Percentiles rank a stretch among this genome's conserved stretches.
Evolutionary conservation across 2,888 invertebrate species (phyloP).

Genomic region (Panorpa germanica): DNA sequence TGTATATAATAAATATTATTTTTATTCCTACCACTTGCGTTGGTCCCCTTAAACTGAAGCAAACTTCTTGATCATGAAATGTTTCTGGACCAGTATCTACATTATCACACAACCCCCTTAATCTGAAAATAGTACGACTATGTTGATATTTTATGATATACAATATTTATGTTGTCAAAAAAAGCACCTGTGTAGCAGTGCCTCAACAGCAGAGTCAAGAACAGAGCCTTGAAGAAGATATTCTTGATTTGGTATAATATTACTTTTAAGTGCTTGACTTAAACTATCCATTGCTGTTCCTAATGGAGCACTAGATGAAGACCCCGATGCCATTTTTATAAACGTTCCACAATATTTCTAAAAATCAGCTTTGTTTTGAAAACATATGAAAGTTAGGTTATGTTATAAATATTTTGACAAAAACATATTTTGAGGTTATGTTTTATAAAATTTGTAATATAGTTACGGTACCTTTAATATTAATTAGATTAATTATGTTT

Average conservation of each 20-base stretch:
- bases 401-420: too few species aligned
- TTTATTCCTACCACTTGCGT: conserved; percentile 28
- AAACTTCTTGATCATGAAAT: conserved; percentile 88
- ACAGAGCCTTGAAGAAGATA: conserved; percentile 88
- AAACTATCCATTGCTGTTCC: conserved; percentile 59
- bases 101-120: conserved; percentile 85
- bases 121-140: conserved; percentile 16
- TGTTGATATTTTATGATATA: neutral
- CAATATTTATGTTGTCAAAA: neutral
- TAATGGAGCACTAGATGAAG: too few species aligned
- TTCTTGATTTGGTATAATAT: conserved; percentile 85
- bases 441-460: too few species aligned
- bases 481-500: too few species aligned
- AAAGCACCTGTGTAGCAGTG: conserved; percentile 53
- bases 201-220: conserved; percentile 77
- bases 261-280: conserved; percentile 59
- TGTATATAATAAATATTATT: neutral
- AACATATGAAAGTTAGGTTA: too few species aligned
- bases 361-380: too few species aligned
- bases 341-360: conserved; percentile 1
- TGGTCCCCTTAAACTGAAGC: conserved; percentile 56
- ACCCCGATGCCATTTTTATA: conserved; percentile 16
- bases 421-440: too few species aligned
- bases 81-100: conserved; percentile 79
- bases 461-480: too few species aligned